Evolutionary conservation across 2,888 invertebrate genomes (phyloP).

Genomic region (Drosophila subsilvestris): DNA sequence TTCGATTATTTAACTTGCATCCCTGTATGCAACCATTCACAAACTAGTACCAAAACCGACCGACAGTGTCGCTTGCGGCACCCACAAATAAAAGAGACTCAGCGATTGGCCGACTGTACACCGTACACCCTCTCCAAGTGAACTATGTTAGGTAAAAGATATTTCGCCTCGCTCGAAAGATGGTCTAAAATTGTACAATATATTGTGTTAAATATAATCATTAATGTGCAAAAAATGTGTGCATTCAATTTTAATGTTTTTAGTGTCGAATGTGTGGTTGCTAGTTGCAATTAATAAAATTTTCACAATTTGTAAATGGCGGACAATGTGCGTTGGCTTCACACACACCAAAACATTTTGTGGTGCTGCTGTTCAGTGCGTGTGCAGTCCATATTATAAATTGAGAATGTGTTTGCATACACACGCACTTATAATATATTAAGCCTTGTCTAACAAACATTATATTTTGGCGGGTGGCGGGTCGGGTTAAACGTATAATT

Average conservation of each 20-base stretch:
- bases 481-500: background rate
- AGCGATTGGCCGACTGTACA: constrained; percentile 75
- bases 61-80: constrained; percentile 63
- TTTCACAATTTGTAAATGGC: constrained; percentile 73
- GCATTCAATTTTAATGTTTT: constrained; percentile 30
- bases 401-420: constrained; percentile 52
- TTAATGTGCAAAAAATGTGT: constrained; percentile 49
- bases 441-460: constrained; percentile 10
- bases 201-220: constrained; percentile 46
- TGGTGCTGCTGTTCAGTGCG: constrained; percentile 42
- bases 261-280: constrained; percentile 23
- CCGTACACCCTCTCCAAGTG: constrained; percentile 66
- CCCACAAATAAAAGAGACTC: constrained; percentile 62
- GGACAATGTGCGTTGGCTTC: constrained; percentile 79
- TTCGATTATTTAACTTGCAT: constrained; percentile 46
- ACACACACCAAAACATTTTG: constrained; percentile 40
- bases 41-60: constrained; percentile 58
- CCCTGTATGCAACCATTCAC: constrained; percentile 31
- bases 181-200: constrained; percentile 65
- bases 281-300: constrained; percentile 42
- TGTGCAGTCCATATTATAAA: constrained; percentile 39
- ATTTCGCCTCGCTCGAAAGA: constrained; percentile 67
- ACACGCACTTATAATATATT: constrained; percentile 24
- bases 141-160: constrained; percentile 73
- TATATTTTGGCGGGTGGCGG: constrained; percentile 27